Base-by-base conservation (phyloP, 2,888 invertebrate genomes). In the Platerodrilus igneus region DNA sequence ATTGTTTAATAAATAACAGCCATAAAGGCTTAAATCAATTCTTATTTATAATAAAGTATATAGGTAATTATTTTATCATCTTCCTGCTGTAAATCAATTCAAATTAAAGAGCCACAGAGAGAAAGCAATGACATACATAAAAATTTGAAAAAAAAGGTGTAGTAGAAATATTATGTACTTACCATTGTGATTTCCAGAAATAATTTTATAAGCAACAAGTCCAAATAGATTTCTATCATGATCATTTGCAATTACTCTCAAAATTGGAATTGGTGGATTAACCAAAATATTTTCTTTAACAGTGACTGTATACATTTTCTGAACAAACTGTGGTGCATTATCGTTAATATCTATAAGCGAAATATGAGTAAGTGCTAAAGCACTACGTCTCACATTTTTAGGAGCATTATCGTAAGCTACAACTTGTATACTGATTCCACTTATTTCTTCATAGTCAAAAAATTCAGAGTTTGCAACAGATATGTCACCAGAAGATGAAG, bases 311-410 rank as follows among this genome's bases (percentile, higher is more conserved):
- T 91, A 93, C 5, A 77, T 77, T 28, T 78, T 77, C 52, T 85
- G 83, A 0, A 77, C 78, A 66, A 95, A 94, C 26, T 79, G 70
- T 0, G 94, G 94, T 0, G 81, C 70, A 67, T 93, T 90, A 66
- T 94, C 93, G 66, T 94, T 93, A n/a, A 86, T 78, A 63, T 94
- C 93, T 15, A 77, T 61, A 6, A 93, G 74, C 64, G 80, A 81
- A 25, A 91, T 78, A 57, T 83, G 77, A 2, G 90, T 86, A 14
- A 84, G 85, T 1, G 86, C 86, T 11, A 84, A 80, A n/a, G 80
- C 77, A 2, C 79, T 78, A 54, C 84, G 77, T 43, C 81, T 77
- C 0, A 80, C 71, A 29, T 80, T 78, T 2, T 75, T 62, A 0
- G 86, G 82, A 0, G 87, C 91, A 41, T 81, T 81, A 58, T 94